Evolutionary conservation across 2,113 vertebrate genomes (phyloP).

Genomic region (Chaetodon trifascialis): DNA sequence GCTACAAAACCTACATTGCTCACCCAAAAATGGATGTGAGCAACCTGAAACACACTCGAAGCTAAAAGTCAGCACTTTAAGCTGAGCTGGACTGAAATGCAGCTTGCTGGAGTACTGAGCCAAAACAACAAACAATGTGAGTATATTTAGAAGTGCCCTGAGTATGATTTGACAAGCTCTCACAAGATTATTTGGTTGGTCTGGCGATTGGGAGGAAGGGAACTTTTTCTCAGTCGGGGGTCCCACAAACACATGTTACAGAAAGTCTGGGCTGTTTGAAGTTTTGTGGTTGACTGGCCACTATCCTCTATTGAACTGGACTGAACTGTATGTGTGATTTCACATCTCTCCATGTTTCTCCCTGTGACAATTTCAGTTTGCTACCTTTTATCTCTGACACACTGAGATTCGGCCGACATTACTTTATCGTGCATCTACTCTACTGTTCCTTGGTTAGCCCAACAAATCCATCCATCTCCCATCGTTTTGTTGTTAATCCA

Average conservation of each 20-base stretch:
- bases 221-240: not conserved
- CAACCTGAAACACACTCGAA: constrained; percentile 11
- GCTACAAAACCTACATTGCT: not conserved
- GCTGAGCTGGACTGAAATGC: constrained; percentile 13
- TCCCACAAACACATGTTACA: not conserved
- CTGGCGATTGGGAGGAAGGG: not conserved
- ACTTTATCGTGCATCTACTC: not conserved
- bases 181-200: not conserved
- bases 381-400: not conserved
- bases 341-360: constrained; percentile 1
- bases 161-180: not conserved
- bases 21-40: constrained; percentile 1
- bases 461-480: not conserved
- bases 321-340: not conserved
- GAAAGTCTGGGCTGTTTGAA: not conserved
- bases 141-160: not conserved
- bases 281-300: not conserved
- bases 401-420: not conserved
- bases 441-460: not conserved
- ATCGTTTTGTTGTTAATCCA: not conserved
- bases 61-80: constrained; percentile 31
- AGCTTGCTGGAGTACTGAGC: constrained; percentile 10
- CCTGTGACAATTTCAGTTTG: not conserved
- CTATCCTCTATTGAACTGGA: not conserved
- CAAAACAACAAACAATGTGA: not conserved